These are phyloP conservation scores for Microcebus tavaratra DNA, from an alignment of 2,113 vertebrate species.

Conservation along the genomic window DNA sequence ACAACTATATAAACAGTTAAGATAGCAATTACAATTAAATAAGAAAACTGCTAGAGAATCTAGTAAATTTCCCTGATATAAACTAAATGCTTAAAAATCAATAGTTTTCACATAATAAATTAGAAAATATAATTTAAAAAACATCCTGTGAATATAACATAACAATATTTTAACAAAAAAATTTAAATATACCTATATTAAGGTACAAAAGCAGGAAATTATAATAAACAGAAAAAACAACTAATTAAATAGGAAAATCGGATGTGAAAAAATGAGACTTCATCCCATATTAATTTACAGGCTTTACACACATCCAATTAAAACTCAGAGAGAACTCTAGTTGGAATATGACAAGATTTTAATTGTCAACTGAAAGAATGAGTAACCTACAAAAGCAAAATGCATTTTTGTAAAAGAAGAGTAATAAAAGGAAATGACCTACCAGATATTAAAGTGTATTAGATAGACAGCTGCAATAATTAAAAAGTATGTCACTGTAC, in stretches of 20 bases:
- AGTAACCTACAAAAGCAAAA: not conserved
- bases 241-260: not conserved
- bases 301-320: not conserved
- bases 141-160: not conserved
- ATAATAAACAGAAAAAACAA: not conserved
- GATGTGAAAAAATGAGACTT: not conserved
- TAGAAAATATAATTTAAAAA: not conserved
- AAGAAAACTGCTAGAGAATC: not conserved
- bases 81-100: not conserved
- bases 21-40: slow-evolving; percentile 17
- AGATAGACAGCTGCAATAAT: not conserved
- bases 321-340: not conserved
- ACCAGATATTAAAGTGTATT: not conserved
- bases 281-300: not conserved
- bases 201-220: not conserved
- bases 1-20: not conserved
- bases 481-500: not conserved
- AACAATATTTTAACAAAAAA: not conserved
- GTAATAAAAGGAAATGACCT: not conserved
- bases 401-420: not conserved
- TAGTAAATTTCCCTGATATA: not conserved
- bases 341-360: not conserved
- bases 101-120: not conserved
- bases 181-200: not conserved
- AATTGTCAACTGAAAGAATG: slow-evolving; percentile 19